Percentiles rank a stretch among this genome's conserved stretches.
These are phyloP conservation scores for Erinaceus europaeus DNA, from an alignment of 2,113 vertebrate genomes.

Conservation along the genomic window DNA sequence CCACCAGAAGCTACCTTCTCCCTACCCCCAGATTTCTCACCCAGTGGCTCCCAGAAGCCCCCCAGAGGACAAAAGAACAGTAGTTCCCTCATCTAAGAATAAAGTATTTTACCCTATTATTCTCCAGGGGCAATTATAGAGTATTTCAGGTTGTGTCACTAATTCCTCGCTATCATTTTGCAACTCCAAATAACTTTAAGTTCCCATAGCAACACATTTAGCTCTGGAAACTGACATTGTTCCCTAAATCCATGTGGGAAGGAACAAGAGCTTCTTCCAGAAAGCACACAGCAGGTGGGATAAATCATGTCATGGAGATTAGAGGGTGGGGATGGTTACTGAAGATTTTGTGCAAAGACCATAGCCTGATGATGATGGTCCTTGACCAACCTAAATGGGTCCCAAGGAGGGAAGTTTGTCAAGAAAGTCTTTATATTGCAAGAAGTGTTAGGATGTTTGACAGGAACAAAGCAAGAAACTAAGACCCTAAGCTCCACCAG, in stretches of 20 bases:
- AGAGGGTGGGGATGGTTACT: not conserved
- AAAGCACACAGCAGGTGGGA: slow-evolving; percentile 48
- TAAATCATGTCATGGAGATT: not conserved
- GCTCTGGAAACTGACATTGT: slow-evolving; percentile 59
- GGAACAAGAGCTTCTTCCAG: slow-evolving; percentile 37
- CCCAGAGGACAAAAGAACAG: slow-evolving; percentile 5
- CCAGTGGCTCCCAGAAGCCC: not conserved
- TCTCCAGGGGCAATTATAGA: slow-evolving; percentile 52
- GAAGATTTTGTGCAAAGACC: not conserved
- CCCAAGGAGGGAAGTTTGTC: not conserved
- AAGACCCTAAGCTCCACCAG: not conserved
- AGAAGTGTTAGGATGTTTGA: not conserved
- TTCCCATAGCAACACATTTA: slow-evolving; percentile 69
- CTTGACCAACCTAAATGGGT: not conserved
- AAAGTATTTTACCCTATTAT: slow-evolving; percentile 54
- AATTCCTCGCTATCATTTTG: slow-evolving; percentile 46
- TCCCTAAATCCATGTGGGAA: slow-evolving; percentile 65
- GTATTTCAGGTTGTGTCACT: slow-evolving; percentile 53
- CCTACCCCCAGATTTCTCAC: not conserved
- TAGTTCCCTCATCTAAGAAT: slow-evolving; percentile 51
- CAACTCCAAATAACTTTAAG: slow-evolving; percentile 68
- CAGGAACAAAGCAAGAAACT: not conserved
- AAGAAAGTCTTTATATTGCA: not conserved
- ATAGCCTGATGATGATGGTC: not conserved
- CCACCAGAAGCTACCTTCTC: not conserved